Base-by-base conservation (phyloP, 2,113 vertebrate genomes). In the Gnathonemus echidnorhynchus region DNA sequence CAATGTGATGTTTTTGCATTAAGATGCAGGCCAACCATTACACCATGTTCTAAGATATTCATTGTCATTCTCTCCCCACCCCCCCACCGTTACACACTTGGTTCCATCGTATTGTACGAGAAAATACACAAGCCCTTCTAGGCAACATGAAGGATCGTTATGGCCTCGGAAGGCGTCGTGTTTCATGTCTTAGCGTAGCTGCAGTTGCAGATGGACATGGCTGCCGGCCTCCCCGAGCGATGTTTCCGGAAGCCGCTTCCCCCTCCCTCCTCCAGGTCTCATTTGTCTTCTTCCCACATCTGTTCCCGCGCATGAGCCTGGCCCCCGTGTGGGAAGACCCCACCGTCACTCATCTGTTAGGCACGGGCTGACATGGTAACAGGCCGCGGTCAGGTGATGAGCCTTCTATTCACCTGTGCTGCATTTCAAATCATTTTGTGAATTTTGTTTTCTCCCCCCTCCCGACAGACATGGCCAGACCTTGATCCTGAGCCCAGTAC, bases 21-120 rank as follows among this genome's bases (percentile, higher is more conserved):
- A 7, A 50, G n/a, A 70, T 70, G 35, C 53, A 45, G 39, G 3
- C 87, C 17, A 89, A n/a, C 46, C 88, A 35, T 83, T 46, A 84
- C 74, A 83, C 31, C 50, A 52, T 39, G 17, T 49, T 84, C 21
- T 42, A 56, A 53, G 5, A 11, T 87, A 39, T 56, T 17, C 31
- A 39, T 56, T 31, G n/a, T 52, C 13, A 24, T 0, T 39, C 39
- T 0, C 39, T 35, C 35, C 35, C 35, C 35, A 0, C 35, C 45
- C 24, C 9, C 3, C 24, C n/a, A 10, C n/a, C 3, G 0, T 19
- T 86, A 48, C n/a, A 11, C 74, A 74, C 49, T 15, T 70, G 83
- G 42, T 27, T 83, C 86, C 53, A 46, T 56, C 87, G 3, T 42
- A 85, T 74, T 88, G 86, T 87, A 87, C n/a, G 49, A 87, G 49